Percentiles rank a stretch among this genome's conserved stretches.
Evolutionary conservation across 2,888 invertebrate genomes (phyloP).

Genomic region (Sepioteuthis lessoniana): DNA sequence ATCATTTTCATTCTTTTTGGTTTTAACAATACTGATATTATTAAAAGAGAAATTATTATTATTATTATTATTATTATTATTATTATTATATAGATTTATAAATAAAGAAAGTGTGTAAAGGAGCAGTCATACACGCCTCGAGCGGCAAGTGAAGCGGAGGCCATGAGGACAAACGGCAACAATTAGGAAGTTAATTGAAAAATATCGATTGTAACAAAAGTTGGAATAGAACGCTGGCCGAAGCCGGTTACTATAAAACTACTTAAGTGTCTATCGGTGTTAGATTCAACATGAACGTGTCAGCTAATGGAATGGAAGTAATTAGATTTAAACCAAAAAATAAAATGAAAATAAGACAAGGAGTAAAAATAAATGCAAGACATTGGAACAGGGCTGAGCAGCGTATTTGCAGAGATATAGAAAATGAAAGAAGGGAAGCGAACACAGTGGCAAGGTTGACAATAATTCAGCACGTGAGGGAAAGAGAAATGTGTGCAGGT

Average conservation of each 20-base stretch:
- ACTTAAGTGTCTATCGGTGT: slow-evolving; percentile 33
- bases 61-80: no score
- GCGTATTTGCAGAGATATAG: no score
- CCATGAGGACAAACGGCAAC: not conserved
- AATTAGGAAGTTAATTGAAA: slow-evolving; percentile 33
- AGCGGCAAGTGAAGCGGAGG: not conserved
- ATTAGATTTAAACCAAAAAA: not conserved
- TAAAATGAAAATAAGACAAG: not conserved
- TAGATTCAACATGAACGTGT: slow-evolving; percentile 16
- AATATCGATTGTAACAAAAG: slow-evolving; percentile 10
- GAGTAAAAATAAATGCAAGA: not conserved
- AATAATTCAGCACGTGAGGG: not conserved
- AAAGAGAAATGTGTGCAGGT: not conserved
- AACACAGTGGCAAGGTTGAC: not conserved
- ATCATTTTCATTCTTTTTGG: no score
- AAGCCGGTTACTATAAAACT: slow-evolving; percentile 13
- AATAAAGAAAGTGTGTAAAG: not conserved
- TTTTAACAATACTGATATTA: no score
- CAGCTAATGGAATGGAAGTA: slow-evolving; percentile 8
- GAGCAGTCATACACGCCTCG: not conserved
- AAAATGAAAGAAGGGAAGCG: not conserved
- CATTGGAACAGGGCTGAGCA: not conserved
- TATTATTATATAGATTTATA: not conserved
- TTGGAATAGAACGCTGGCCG: slow-evolving; percentile 7
- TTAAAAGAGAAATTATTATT: no score